phyloP scores from a whole-genome alignment of 1,140 invertebrate genomes.

The Drosophila nasuta region DNA sequence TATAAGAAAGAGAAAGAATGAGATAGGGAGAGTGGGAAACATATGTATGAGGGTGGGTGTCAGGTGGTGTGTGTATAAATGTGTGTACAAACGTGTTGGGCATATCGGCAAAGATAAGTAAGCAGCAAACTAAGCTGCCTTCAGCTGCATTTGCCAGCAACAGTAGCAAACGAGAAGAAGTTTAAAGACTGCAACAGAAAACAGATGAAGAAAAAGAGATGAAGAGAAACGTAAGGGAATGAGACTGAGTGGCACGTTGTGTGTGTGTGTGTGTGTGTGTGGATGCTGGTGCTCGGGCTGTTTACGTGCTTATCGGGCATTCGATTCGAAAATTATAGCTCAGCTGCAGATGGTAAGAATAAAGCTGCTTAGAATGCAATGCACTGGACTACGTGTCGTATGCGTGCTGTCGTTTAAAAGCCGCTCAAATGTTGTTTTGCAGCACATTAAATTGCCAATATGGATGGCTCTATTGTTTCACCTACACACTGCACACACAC shows the following conservation, averaged over 20 bases:
- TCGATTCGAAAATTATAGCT: constrained; percentile 44
- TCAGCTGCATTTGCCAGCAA: constrained; percentile 41
- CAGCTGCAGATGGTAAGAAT: constrained; percentile 2
- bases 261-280: background rate
- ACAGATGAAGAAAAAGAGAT: background rate
- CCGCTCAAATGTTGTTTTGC: constrained; percentile 70
- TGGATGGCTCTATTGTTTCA: constrained; percentile 75
- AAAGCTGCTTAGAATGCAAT: constrained; percentile 73
- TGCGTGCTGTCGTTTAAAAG: constrained; percentile 57
- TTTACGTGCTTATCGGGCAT: constrained; percentile 71
- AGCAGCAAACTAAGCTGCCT: constrained; percentile 50
- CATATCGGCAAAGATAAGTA: constrained; percentile 62
- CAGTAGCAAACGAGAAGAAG: background rate
- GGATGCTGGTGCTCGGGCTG: constrained; percentile 23
- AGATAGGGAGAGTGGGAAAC: background rate
- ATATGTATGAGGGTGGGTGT: background rate
- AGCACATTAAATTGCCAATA: constrained; percentile 80
- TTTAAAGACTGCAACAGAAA: no score
- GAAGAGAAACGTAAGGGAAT: background rate
- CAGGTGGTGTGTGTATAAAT: background rate
- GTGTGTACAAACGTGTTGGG: constrained; percentile 64
- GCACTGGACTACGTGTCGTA: constrained; percentile 58
- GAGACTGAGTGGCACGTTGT: background rate
- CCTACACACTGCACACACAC: background rate
- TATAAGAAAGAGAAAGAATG: no score